A percentile compares a stretch with the other conserved stretches of the same genome.
Conservation (phyloP, 2,797 vertebrate species). For the Tympanoctomys barrerae region DNA sequence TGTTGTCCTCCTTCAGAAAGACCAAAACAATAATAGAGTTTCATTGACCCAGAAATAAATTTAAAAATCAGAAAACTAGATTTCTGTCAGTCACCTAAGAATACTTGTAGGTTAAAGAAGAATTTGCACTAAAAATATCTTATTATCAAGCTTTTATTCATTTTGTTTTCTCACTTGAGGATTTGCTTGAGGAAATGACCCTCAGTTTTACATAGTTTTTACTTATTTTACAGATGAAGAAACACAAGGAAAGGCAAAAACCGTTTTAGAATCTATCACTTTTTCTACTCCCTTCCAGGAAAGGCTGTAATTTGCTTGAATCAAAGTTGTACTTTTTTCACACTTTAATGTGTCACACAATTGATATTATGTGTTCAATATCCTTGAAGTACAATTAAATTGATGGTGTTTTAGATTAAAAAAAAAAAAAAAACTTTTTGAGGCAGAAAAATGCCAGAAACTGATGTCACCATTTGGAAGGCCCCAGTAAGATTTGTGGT, state of each 20-base stretch:
- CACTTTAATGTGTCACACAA: not conserved
- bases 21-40: not conserved
- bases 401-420: not conserved
- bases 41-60: not conserved
- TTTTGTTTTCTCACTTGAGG: not conserved
- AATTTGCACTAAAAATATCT: not conserved
- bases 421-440: not conserved
- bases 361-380: not conserved
- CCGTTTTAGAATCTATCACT: not conserved
- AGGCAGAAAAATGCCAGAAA: not conserved
- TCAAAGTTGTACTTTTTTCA: not conserved
- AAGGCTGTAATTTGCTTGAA: slow-evolving; percentile 13
- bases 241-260: not conserved
- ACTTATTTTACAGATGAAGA: slow-evolving; percentile 22
- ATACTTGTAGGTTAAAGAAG: not conserved
- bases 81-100: not conserved
- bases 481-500: not conserved
- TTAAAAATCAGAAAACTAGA: not conserved
- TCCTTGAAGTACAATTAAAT: not conserved
- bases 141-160: not conserved
- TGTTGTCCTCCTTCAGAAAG: not conserved
- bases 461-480: slow-evolving; percentile 3
- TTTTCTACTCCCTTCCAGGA: slow-evolving; percentile 41
- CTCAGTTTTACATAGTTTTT: not conserved
- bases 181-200: not conserved